Evolutionary conservation across 2,797 vertebrate genomes (phyloP), one percentile per base, ranked within the genome.

Genomic region (Spinus olivaceus): DNA sequence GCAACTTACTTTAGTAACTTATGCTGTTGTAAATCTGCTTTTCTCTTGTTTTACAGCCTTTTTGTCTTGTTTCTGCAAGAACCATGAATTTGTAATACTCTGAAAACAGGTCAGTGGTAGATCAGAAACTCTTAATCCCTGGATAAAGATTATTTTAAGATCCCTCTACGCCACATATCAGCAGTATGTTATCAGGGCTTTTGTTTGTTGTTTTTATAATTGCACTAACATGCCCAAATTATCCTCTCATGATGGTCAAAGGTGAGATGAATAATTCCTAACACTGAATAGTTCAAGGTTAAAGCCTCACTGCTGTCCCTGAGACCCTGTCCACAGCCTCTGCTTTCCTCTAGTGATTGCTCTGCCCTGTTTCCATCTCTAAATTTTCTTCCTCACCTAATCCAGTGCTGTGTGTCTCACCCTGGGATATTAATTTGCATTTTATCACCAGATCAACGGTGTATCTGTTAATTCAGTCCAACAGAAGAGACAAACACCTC

Each of bases 131-230:
- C 95, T 61, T 97, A 97, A 98, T 97, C 95, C 92, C 37, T 76
- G 94, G 97, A 97, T 97, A 96, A 97, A 96, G 95, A 96, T 95
- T 96, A 96, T 95, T 93, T 95, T 93, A 97, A 97, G 97, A 95
- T 97, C 95, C 87, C 85, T 91, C 74, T 61, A 65, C 0, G 0
- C 86, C 64, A 88, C 70, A 63, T 79, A 94, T 82, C 80, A 66
- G 76, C 86, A 83, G 64, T 65, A 81, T 15, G 66, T 80, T 86
- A 89, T 82, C 82, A 54, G 46, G 56, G 81, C 33, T 76, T 86
- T 46, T 61, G 79, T n/a, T 70, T 61, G 72, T 41, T 76, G 42
- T 57, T 92, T 92, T 72, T 66, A 74, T 73, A 94, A 88, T 49
- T 84, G 77, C 64, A 94, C n/a, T 78, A 86, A 76, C 66, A 12